Evolutionary conservation across 1,140 invertebrate genomes (phyloP), one percentile per base, ranked within the genome.

Genomic region (Drosophila azteca): DNA sequence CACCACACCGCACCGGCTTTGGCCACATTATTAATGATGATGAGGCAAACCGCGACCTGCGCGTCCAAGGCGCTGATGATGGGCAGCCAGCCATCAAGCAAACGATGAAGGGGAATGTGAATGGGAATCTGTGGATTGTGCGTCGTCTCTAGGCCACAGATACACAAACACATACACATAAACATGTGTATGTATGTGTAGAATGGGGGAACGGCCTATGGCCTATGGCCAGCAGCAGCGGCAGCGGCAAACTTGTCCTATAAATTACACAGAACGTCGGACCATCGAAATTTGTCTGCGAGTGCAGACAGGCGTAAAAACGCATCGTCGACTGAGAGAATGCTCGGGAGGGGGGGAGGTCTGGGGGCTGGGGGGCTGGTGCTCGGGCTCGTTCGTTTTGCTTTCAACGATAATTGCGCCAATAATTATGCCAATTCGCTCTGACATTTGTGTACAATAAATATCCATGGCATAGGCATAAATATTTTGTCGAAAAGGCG

Each of bases 381-480:
- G 24, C 24, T 26, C 4, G 3, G 11, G 1, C 35, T 39, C 35
- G 71, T 45, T 71, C 51, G 55, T 43, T 35, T 39, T 57, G 35
- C 54, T 68, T 50, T 41, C 57, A 64, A 74, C 68, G 52, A 74
- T 81, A 81, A 81, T 87, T 79, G 66, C 71, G 77, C 68, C 83
- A 84, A 84, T 84, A 84, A 84, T 84, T 87, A 87, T 84, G 77
- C 68, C 82, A 77, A 84, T 84, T 81, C 53, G 61, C 54, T 73
- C 59, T 66, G 78, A 87, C 73, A 77, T 77, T 81, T 73, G 60
- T 78, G 63, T 76, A 59, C 55, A 72, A 85, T 80, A 85, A 77
- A 85, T 76, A 85, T 79, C 50, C 53, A 45, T 45, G 48, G 46
- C 44, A 60, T 68, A 54, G 72, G 60, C 81, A 85, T 73, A 79